These are phyloP conservation scores for Agelastica alni DNA, from an alignment of 2,888 invertebrate genomes.

Conservation along the genomic window DNA sequence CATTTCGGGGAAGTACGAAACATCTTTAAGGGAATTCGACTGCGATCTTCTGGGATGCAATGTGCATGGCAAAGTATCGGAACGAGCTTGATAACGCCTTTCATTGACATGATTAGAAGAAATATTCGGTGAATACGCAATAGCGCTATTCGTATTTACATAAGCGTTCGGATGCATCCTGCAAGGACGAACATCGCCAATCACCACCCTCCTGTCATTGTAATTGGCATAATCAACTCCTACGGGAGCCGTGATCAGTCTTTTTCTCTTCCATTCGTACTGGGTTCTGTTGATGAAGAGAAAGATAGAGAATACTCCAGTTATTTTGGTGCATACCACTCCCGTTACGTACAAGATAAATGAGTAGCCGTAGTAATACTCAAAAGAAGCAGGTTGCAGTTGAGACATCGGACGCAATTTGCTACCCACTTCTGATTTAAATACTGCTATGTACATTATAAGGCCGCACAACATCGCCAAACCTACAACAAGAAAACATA, in stretches of 20 bases:
- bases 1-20: constrained; percentile 65
- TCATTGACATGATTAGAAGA: constrained; percentile 60
- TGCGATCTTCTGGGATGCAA: constrained; percentile 59
- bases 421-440: constrained; percentile 88
- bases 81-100: constrained; percentile 66
- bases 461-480: constrained; percentile 87
- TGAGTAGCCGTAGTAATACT: constrained; percentile 86
- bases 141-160: constrained; percentile 55
- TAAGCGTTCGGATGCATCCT: constrained; percentile 57
- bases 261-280: constrained; percentile 58
- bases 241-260: constrained; percentile 10
- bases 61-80: constrained; percentile 60
- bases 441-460: constrained; percentile 91
- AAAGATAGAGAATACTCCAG: constrained; percentile 85
- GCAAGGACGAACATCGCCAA: constrained; percentile 52
- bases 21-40: constrained; percentile 64
- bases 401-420: constrained; percentile 81
- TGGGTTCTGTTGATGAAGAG: constrained; percentile 76
- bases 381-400: constrained; percentile 78
- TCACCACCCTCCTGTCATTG: constrained; percentile 35
- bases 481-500: too few relatives aligned
- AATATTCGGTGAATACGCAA: constrained; percentile 45
- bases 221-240: neutral
- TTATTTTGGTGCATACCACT: constrained; percentile 81
- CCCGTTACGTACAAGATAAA: constrained; percentile 85